phyloP scores from a whole-genome alignment of 2,797 vertebrate species.

The Poecilia velifera region DNA sequence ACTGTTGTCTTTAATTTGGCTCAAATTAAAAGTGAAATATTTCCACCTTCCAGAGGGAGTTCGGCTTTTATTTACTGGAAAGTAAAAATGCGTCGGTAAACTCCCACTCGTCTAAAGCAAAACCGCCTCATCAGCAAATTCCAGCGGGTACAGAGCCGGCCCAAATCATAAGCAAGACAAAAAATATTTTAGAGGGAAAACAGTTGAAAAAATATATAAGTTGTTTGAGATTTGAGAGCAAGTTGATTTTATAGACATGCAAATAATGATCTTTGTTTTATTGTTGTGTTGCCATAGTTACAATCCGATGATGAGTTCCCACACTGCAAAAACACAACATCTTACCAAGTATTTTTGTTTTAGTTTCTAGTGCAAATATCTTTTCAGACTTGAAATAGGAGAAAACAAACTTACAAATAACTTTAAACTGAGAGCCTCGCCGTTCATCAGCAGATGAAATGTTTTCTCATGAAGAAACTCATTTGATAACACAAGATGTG shows the following conservation, averaged over 20 bases:
- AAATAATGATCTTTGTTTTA: too few relatives aligned
- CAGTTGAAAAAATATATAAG: too few relatives aligned
- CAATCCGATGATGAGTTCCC: background rate
- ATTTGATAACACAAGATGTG: background rate
- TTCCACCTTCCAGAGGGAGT: background rate
- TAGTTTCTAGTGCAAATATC: too few relatives aligned
- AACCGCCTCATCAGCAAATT: background rate
- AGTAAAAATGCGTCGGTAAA: background rate
- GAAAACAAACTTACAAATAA: too few relatives aligned
- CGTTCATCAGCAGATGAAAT: background rate
- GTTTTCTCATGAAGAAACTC: background rate
- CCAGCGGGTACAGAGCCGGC: background rate
- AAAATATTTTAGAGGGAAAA: too few relatives aligned
- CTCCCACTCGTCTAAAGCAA: background rate
- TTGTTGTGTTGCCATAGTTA: background rate
- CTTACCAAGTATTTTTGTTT: too few relatives aligned
- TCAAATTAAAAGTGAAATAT: background rate
- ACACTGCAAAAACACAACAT: too few relatives aligned
- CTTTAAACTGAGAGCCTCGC: background rate
- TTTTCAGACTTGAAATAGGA: too few relatives aligned
- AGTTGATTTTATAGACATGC: too few relatives aligned
- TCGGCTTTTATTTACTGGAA: background rate
- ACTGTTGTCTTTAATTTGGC: background rate
- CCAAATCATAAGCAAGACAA: background rate
- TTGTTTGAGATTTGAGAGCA: background rate